Evolutionary conservation across 2,888 invertebrate species (phyloP).

Genomic region (Macropis europaea): DNA sequence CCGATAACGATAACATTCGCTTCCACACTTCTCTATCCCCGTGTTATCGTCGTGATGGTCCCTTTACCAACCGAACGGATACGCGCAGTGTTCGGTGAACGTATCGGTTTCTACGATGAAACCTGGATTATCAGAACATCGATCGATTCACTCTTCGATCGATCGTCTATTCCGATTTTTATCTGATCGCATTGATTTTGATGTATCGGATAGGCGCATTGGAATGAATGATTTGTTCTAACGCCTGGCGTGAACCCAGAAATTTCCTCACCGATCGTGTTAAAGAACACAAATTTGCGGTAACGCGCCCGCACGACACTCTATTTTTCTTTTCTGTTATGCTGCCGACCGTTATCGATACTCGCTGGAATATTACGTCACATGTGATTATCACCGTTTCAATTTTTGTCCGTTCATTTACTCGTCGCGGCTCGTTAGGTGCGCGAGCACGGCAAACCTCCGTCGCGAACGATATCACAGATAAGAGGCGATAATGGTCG

Average conservation of each 20-base stretch:
- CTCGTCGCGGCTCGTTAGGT: neutral
- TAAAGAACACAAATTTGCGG: no score
- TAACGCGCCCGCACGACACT: no score
- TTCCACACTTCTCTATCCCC: constrained; percentile 36
- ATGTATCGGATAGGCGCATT: no score
- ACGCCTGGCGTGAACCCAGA: no score
- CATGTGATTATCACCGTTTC: neutral
- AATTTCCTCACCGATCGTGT: no score
- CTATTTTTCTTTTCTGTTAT: neutral
- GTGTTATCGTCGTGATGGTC: constrained; percentile 36
- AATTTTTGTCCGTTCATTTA: neutral
- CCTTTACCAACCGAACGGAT: constrained; percentile 30
- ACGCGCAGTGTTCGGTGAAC: neutral
- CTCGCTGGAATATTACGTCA: neutral
- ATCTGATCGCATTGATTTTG: no score
- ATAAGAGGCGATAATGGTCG: constrained; percentile 30
- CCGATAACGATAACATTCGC: constrained; percentile 62
- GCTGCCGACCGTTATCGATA: neutral
- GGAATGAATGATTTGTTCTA: no score
- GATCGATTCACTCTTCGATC: no score
- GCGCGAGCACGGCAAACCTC: neutral
- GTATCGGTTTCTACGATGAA: neutral
- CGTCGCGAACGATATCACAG: constrained; percentile 10
- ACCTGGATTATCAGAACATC: no score
- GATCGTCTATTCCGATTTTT: no score